Evolutionary conservation across 1,140 invertebrate species (phyloP).

Genomic region (Drosophila murphyi): DNA sequence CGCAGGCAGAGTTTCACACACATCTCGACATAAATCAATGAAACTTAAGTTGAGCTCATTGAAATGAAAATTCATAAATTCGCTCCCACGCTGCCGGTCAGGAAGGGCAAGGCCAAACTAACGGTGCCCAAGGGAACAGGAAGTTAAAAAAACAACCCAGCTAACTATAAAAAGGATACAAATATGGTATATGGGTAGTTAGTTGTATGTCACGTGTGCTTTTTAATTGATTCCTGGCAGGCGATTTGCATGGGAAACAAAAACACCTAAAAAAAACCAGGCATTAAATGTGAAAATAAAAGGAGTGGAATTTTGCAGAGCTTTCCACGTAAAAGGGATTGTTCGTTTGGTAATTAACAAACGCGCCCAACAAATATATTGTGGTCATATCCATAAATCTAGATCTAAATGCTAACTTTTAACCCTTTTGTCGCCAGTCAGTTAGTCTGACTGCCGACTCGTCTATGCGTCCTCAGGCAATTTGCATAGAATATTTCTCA

Average conservation of each 20-base stretch:
- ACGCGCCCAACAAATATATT: slow-evolving; percentile 67
- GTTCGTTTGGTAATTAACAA: slow-evolving; percentile 54
- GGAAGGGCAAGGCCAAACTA: slow-evolving; percentile 65
- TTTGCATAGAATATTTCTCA: slow-evolving; percentile 71
- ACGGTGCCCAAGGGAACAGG: slow-evolving; percentile 62
- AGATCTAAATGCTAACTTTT: slow-evolving; percentile 48
- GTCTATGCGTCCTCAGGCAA: slow-evolving; percentile 21
- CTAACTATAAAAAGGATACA: slow-evolving; percentile 48
- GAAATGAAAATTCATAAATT: slow-evolving; percentile 23
- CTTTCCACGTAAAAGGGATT: slow-evolving; percentile 60
- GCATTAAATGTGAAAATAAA: background rate
- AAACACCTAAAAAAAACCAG: background rate
- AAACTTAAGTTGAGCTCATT: slow-evolving; percentile 45
- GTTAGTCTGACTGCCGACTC: background rate
- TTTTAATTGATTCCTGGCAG: slow-evolving; percentile 74
- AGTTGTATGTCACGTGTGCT: slow-evolving; percentile 67
- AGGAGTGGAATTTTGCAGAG: background rate
- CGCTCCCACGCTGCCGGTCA: slow-evolving; percentile 64
- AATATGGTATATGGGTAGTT: slow-evolving; percentile 56
- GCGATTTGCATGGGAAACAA: slow-evolving; percentile 73
- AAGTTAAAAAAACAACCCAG: slow-evolving; percentile 43
- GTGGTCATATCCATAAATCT: slow-evolving; percentile 78
- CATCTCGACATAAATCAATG: slow-evolving; percentile 65
- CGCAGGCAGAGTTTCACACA: slow-evolving; percentile 59
- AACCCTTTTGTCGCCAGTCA: slow-evolving; percentile 58